A percentile compares a stretch with the other conserved stretches of the same genome.
Conservation (phyloP, 2,113 vertebrate genomes). For the Erinaceus europaeus region DNA sequence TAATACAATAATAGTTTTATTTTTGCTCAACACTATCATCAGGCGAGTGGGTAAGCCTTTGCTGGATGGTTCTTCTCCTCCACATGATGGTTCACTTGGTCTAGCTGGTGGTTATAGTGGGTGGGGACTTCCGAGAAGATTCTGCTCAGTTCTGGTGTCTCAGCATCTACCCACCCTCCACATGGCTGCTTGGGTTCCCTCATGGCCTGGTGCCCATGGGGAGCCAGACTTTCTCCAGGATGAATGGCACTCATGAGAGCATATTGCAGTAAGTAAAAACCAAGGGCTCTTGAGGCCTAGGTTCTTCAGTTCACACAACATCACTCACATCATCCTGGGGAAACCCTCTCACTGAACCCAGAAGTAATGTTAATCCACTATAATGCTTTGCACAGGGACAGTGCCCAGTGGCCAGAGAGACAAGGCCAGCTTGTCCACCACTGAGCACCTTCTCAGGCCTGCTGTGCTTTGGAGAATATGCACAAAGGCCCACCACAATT, state of each 20-base stretch:
- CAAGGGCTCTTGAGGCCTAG: background rate
- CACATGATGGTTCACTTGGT: background rate
- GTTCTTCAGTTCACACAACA: background rate
- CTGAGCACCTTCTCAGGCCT: background rate
- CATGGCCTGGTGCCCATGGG: fast-evolving
- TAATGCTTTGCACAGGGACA: background rate
- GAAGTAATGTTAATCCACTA: background rate
- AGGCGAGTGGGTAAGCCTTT: background rate
- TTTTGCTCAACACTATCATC: too few relatives aligned
- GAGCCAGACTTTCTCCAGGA: too few relatives aligned
- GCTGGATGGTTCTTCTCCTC: background rate
- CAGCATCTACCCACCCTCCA: background rate
- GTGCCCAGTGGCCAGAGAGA: background rate
- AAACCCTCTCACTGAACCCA: background rate
- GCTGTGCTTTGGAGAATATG: background rate
- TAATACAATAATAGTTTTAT: background rate
- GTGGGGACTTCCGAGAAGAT: background rate
- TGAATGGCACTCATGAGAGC: background rate
- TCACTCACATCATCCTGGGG: background rate
- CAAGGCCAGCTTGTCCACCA: background rate
- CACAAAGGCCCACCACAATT: background rate
- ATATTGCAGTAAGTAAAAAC: background rate
- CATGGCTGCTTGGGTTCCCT: background rate
- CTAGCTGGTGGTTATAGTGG: background rate
- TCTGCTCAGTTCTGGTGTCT: background rate